Percentiles rank a stretch among this genome's conserved stretches.
These are phyloP conservation scores for Ametastegia equiseti DNA, from an alignment of 2,888 invertebrate species.

Conservation along the genomic window DNA sequence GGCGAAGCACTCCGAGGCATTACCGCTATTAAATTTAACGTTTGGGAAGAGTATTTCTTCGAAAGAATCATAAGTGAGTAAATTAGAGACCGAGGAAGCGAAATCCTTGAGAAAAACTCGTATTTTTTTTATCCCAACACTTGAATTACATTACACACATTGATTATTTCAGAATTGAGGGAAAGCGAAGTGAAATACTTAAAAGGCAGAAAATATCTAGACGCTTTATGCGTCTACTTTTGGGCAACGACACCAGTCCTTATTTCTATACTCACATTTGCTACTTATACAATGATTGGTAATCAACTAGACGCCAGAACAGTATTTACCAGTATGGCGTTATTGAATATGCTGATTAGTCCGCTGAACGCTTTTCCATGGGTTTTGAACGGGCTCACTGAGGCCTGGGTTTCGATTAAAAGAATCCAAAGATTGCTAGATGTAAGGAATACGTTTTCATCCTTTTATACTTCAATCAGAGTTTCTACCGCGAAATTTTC, in stretches of 20 bases:
- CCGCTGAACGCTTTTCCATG: conserved; percentile 99
- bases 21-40: conserved; percentile 92
- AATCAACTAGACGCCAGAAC: conserved; percentile 91
- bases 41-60: conserved; percentile 95
- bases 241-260: conserved; percentile 99
- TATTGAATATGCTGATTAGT: conserved; percentile 96
- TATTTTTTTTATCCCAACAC: background rate
- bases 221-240: conserved; percentile 98
- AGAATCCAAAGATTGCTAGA: conserved; percentile 90
- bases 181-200: conserved; percentile 86
- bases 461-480: no score
- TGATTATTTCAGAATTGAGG: conserved; percentile 79
- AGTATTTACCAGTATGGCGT: conserved; percentile 95
- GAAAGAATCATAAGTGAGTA: conserved; percentile 82
- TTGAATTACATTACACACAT: no score
- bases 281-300: conserved; percentile 87
- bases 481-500: no score
- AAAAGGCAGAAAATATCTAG: conserved; percentile 94
- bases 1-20: conserved; percentile 93
- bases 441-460: conserved; percentile 81
- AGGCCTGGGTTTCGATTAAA: conserved; percentile 96
- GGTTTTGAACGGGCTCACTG: conserved; percentile 97
- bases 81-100: background rate
- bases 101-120: background rate
- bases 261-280: conserved; percentile 90